Percentiles rank a stretch among this genome's conserved stretches.
Conservation (phyloP, 2,113 vertebrate species). For the Argyrosomus japonicus region DNA sequence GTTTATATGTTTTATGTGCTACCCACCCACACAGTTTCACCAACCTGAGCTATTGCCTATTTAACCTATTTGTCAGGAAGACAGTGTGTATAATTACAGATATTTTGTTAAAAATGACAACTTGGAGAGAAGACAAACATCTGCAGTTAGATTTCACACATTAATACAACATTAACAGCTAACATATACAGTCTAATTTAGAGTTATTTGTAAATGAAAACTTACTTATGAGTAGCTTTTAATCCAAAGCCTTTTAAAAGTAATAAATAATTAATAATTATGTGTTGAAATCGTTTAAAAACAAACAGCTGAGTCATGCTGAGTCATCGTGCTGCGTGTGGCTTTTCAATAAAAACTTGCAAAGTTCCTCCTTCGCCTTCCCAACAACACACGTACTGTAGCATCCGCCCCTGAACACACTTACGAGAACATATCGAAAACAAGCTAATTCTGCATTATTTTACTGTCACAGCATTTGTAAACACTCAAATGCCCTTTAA, state of each 20-base stretch:
- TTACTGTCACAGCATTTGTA: background rate
- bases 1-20: constrained; percentile 10
- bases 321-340: background rate
- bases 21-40: constrained; percentile 34
- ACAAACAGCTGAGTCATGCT: too few species aligned
- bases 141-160: background rate
- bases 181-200: background rate
- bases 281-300: background rate
- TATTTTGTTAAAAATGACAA: background rate
- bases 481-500: background rate
- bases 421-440: background rate
- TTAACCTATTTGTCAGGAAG: background rate
- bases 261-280: background rate
- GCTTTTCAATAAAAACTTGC: background rate
- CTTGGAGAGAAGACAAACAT: background rate
- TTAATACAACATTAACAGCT: too few species aligned
- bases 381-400: background rate
- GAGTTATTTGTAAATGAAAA: background rate
- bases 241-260: background rate
- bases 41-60: background rate
- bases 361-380: constrained; percentile 7
- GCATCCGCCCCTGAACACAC: background rate
- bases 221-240: too few species aligned
- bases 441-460: background rate
- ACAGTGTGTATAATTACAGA: background rate